Conservation (phyloP, 2,888 invertebrate species). For the Hyles lineata region DNA sequence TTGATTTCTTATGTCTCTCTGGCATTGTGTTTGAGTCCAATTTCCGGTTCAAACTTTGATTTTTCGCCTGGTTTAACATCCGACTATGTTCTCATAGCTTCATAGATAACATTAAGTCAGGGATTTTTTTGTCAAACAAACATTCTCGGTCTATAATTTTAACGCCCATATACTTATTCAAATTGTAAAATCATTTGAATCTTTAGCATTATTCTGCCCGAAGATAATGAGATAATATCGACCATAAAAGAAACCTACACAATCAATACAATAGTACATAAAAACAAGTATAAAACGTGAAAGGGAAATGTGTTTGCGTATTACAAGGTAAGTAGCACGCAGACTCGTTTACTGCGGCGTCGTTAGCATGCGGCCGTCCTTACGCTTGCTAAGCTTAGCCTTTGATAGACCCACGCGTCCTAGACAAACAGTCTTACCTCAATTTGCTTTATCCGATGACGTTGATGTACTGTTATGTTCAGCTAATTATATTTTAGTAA, state of each 20-base stretch:
- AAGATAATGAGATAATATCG: no score
- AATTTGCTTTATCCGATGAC: conserved; percentile 47
- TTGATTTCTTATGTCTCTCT: no score
- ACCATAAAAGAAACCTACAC: neutral
- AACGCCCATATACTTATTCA: no score
- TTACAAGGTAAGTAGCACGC: neutral
- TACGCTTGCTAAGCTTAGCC: conserved; percentile 53
- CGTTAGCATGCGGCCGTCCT: conserved; percentile 17
- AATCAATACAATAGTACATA: neutral
- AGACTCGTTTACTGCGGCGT: conserved; percentile 16
- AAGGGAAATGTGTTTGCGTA: neutral
- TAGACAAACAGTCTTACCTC: conserved; percentile 60
- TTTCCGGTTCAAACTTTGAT: no score
- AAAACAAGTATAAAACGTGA: neutral
- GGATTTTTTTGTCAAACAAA: no score
- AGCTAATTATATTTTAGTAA: neutral
- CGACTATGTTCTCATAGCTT: no score
- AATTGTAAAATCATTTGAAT: no score
- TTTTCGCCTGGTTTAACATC: no score
- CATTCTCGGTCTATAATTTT: no score
- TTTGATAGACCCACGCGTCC: conserved; percentile 53
- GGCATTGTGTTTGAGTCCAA: no score
- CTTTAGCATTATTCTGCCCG: no score
- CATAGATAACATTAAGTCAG: no score
- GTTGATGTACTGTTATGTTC: conserved; percentile 35